A percentile compares a stretch with the other conserved stretches of the same genome.
Conservation (phyloP, 2,888 invertebrate genomes). For the Lacanobia wlatinum region DNA sequence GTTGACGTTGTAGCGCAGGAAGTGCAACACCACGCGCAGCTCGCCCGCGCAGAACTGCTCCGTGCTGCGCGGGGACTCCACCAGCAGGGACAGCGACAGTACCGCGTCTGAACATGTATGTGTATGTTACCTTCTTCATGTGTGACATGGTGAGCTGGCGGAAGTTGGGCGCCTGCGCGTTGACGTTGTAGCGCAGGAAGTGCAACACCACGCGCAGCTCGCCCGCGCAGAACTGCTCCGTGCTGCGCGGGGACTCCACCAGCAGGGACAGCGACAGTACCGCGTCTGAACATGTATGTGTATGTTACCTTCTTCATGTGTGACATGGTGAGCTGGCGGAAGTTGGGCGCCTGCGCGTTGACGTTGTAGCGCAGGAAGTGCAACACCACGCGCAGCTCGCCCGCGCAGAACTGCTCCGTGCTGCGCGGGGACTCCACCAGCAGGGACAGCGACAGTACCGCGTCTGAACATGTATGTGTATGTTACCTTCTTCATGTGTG, state of each 20-base stretch:
- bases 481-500: slow-evolving; percentile 92
- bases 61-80: no score
- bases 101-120: background rate
- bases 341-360: slow-evolving; percentile 92
- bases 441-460: slow-evolving; percentile 93
- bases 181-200: slow-evolving; percentile 93
- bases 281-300: background rate
- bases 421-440: slow-evolving; percentile 94
- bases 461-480: slow-evolving; percentile 84
- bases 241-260: slow-evolving; percentile 92
- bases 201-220: slow-evolving; percentile 92
- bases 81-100: no score
- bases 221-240: slow-evolving; percentile 91
- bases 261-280: no score
- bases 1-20: no score
- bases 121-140: slow-evolving; percentile 91
- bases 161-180: slow-evolving; percentile 92
- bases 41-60: no score
- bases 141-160: slow-evolving; percentile 93
- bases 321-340: slow-evolving; percentile 93
- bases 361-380: slow-evolving; percentile 93
- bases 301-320: slow-evolving; percentile 92
- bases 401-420: slow-evolving; percentile 91
- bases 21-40: no score
- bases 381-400: slow-evolving; percentile 92